Evolutionary conservation across 2,797 vertebrate species (phyloP).

Genomic region (Antennarius maculatus): DNA sequence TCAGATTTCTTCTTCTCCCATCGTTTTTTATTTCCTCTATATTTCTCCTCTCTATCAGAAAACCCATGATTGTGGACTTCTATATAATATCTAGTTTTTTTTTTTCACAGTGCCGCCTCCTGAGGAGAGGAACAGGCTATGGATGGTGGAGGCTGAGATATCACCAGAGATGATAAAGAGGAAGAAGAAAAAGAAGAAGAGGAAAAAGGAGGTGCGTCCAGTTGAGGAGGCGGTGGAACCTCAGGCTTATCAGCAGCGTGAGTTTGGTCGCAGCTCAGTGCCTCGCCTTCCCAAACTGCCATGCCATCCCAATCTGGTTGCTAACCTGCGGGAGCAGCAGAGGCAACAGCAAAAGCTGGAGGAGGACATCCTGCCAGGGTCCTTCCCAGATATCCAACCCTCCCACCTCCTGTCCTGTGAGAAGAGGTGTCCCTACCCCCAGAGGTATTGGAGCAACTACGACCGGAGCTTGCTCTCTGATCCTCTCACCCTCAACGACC

Average conservation of each 20-base stretch:
- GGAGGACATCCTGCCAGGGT: slow-evolving; percentile 81
- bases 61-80: not conserved
- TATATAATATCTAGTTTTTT: not conserved
- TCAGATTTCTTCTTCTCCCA: not conserved
- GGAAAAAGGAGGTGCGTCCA: slow-evolving; percentile 86
- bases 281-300: slow-evolving; percentile 92
- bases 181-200: slow-evolving; percentile 89
- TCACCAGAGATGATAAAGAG: slow-evolving; percentile 91
- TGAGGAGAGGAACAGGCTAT: slow-evolving; percentile 88
- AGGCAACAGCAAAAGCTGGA: slow-evolving; percentile 68
- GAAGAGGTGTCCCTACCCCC: slow-evolving; percentile 60
- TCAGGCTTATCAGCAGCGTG: slow-evolving; percentile 38
- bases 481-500: slow-evolving; percentile 77
- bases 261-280: slow-evolving; percentile 80
- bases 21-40: not conserved
- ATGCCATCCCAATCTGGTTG: slow-evolving; percentile 86
- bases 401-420: slow-evolving; percentile 59
- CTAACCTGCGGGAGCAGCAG: slow-evolving; percentile 71
- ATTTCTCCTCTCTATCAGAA: not conserved
- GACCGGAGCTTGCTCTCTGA: slow-evolving; percentile 73
- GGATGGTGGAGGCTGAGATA: slow-evolving; percentile 92
- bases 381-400: slow-evolving; percentile 76
- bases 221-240: slow-evolving; percentile 56
- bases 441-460: slow-evolving; percentile 52
- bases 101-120: slow-evolving; percentile 85